Conservation (phyloP, 2,113 vertebrate species). For the Brachypodius melanocephalos region DNA sequence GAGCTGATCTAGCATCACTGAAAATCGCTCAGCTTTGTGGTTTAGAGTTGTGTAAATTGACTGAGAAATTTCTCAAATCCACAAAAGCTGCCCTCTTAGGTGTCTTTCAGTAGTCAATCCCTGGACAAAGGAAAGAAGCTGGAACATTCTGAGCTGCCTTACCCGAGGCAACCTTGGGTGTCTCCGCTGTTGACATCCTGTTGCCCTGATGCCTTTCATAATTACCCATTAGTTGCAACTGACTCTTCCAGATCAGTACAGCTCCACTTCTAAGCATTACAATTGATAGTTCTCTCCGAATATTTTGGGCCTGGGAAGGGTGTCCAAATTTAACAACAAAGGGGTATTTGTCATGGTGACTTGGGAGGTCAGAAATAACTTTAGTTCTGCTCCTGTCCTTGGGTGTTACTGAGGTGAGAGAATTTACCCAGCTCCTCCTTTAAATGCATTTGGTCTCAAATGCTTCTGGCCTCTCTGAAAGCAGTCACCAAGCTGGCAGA, state of each 20-base stretch:
- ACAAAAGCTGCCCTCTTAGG: background rate
- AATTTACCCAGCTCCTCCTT: background rate
- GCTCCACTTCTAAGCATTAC: background rate
- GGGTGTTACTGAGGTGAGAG: background rate
- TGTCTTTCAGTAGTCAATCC: background rate
- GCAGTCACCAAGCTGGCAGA: background rate
- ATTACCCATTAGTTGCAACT: background rate
- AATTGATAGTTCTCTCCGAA: background rate
- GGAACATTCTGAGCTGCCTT: background rate
- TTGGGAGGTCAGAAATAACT: background rate
- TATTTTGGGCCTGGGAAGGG: background rate
- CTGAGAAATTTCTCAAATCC: background rate
- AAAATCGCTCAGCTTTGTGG: background rate
- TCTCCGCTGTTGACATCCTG: background rate
- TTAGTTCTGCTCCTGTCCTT: background rate
- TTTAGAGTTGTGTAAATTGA: background rate
- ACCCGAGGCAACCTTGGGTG: background rate
- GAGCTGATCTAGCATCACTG: background rate
- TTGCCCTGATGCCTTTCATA: background rate
- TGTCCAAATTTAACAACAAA: background rate
- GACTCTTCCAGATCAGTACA: background rate
- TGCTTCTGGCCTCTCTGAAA: background rate
- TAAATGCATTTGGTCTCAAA: background rate
- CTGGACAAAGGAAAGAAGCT: background rate
- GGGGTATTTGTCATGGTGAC: background rate